Base-by-base conservation (phyloP, 2,113 vertebrate species). In the Synodontis membranacea region DNA sequence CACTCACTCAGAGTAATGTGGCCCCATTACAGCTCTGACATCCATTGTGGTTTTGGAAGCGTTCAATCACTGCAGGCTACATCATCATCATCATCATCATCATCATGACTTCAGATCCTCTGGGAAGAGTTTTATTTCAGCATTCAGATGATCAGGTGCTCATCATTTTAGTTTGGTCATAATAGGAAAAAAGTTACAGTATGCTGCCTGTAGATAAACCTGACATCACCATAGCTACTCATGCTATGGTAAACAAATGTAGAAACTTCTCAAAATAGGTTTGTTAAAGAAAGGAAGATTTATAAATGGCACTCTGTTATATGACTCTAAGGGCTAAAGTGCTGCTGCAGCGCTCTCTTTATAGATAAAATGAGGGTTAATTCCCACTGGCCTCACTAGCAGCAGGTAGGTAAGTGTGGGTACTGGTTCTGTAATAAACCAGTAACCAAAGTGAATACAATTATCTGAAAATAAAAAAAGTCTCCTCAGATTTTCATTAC, bases 1-100 rank as follows among this genome's bases (percentile, higher is more conserved):
- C 75, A 81, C 56, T 91, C 80, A 64, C 80, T 88, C 85, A 86
- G 80, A 15, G 56, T 88, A 89, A 87, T 88, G 84, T 87, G 79
- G 52, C 81, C 80, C 79, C 83, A 83, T 90, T 86, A 84, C 74
- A 48, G 56, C 60, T 54, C 80, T 87, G 83, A 87, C 80, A 85
- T 78, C 34, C 74, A 79, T 79, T 86, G 78, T 70, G 74, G 23
- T 80, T 83, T 70, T 76, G 74, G 60, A 46, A 52, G 37, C 4
- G 42, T 15, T 86, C 56, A 66, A 37, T 89, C 83, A 82, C 56
- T 37, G 58, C 39, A 82, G 70, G 42, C 64, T 50, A 68, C 79
- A 60, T 70, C 52, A 58, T 58, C 78, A 54, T 54, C 75, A 52
- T 50, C 74, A 75, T 75, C 72, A 75, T 75, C 34, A 74, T 37